Conservation (phyloP, 2,113 vertebrate species). For the Seriola rivoliana region DNA sequence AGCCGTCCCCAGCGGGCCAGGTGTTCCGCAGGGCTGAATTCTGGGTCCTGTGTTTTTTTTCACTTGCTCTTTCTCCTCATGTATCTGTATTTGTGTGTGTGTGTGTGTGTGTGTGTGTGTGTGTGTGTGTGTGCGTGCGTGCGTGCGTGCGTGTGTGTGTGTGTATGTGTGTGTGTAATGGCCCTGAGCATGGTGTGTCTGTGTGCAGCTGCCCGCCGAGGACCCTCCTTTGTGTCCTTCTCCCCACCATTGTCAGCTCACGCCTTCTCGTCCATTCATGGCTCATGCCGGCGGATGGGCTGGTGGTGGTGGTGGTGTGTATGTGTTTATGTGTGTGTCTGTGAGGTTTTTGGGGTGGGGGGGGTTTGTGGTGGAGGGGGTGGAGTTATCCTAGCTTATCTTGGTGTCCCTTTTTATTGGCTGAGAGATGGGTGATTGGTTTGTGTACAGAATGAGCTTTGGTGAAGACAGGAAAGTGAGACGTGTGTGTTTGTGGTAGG, state of each 20-base stretch:
- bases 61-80: slow-evolving; percentile 45
- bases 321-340: slow-evolving; percentile 42
- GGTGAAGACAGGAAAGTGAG: slow-evolving; percentile 47
- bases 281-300: slow-evolving; percentile 87
- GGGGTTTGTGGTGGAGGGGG: slow-evolving; percentile 18
- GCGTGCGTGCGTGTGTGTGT: not conserved
- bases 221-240: slow-evolving; percentile 88
- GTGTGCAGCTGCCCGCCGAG: slow-evolving; percentile 95
- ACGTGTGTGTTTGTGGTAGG: slow-evolving; percentile 34
- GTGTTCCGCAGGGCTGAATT: slow-evolving; percentile 89
- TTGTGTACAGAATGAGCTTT: slow-evolving; percentile 30
- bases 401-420: slow-evolving; percentile 52
- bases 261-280: slow-evolving; percentile 88
- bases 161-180: slow-evolving; percentile 84
- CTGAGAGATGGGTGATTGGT: slow-evolving; percentile 38
- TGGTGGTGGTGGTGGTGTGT: slow-evolving; percentile 29
- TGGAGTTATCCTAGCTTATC: slow-evolving; percentile 58
- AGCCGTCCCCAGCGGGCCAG: slow-evolving; percentile 91
- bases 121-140: slow-evolving; percentile 66
- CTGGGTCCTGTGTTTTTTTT: slow-evolving; percentile 50
- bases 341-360: slow-evolving; percentile 6
- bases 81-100: slow-evolving; percentile 51
- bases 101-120: slow-evolving; percentile 9
- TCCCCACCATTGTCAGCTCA: slow-evolving; percentile 75
- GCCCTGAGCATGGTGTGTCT: slow-evolving; percentile 87